Conservation (phyloP, 2,113 vertebrate genomes). For the Cinclus cinclus region DNA sequence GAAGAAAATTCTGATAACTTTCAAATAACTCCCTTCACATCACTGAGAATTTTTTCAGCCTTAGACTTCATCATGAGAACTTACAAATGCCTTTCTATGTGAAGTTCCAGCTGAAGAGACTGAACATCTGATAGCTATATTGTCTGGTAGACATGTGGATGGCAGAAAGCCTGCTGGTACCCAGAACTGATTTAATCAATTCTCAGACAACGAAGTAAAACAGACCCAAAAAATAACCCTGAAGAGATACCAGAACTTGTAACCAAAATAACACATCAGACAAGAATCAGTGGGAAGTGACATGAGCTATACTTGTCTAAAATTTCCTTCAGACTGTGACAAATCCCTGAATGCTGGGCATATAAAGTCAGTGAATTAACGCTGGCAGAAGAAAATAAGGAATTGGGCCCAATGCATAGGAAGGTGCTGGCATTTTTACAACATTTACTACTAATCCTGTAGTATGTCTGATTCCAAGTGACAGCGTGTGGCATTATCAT, state of each 20-base stretch:
- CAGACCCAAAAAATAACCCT: neutral
- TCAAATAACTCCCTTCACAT: neutral
- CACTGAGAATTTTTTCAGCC: neutral
- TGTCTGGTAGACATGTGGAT: slow-evolving; percentile 35
- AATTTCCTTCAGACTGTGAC: neutral
- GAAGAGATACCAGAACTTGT: slow-evolving; percentile 50
- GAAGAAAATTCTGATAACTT: slow-evolving; percentile 30
- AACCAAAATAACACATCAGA: slow-evolving; percentile 51
- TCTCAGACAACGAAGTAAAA: slow-evolving; percentile 50
- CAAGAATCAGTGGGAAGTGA: neutral
- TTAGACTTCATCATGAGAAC: neutral
- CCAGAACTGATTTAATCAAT: slow-evolving; percentile 60
- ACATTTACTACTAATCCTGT: slow-evolving; percentile 19
- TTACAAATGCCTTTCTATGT: slow-evolving; percentile 19
- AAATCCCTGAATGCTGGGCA: neutral
- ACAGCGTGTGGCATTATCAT: slow-evolving; percentile 38
- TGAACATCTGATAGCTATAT: slow-evolving; percentile 1
- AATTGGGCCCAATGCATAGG: neutral
- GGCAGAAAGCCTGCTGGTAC: slow-evolving; percentile 54
- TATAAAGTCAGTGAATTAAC: neutral
- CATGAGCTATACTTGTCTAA: neutral
- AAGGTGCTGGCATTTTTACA: slow-evolving; percentile 22
- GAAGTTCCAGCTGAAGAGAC: neutral
- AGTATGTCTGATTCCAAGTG: slow-evolving; percentile 21
- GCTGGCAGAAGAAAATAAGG: neutral